Evolutionary conservation across 92 coral and sea anemone genomes (phyloP), one percentile per base, ranked within the genome.

Genomic region (Parazoanthus swiftii): DNA sequence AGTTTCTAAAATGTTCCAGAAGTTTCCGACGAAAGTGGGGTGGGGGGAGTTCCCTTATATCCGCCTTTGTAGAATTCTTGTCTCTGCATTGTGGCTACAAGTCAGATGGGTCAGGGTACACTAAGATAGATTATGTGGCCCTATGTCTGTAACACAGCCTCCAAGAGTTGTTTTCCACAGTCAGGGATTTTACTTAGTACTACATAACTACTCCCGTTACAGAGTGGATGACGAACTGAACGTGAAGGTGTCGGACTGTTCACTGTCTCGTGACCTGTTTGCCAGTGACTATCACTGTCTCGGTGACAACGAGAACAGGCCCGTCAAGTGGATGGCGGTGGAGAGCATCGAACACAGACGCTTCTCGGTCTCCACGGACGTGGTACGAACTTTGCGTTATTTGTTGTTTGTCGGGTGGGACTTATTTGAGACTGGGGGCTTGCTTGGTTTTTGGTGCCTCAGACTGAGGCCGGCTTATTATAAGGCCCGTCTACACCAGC

Each of bases 301-400:
- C 29, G 95, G 99, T 82, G 98, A 97, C 86, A 97, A 97, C 23
- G 99, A 97, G 68, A 97, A 97, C 91, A 91, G 98, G 65, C 99
- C 99, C 2, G 99, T 97, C 86, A 97, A 97, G 81, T 97, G 99
- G 99, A 97, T 97, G 99, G 95, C 99, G 20, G 99, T 97, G 48
- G 99, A 97, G 85, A 95, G 97, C 88, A 89, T 97, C 46, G 99
- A 97, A 79, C 93, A 88, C 80, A 93, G 94, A 67, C 86, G 98
- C 43, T 97, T 93, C 86, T 86, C 99, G 16, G 96, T 95, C 23
- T 90, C 99, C 9, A 97, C 94, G 37, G 99, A 97, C 75, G 98
- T 93, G 96, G 99, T 97, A 89, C 79, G 97, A 81, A 4, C 43
- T 9, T 46, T 29, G 23, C 50, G 6, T 13, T 51, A 46, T 39